Evolutionary conservation across 2,113 vertebrate species (phyloP).

Genomic region (Platysternon megacephalum): DNA sequence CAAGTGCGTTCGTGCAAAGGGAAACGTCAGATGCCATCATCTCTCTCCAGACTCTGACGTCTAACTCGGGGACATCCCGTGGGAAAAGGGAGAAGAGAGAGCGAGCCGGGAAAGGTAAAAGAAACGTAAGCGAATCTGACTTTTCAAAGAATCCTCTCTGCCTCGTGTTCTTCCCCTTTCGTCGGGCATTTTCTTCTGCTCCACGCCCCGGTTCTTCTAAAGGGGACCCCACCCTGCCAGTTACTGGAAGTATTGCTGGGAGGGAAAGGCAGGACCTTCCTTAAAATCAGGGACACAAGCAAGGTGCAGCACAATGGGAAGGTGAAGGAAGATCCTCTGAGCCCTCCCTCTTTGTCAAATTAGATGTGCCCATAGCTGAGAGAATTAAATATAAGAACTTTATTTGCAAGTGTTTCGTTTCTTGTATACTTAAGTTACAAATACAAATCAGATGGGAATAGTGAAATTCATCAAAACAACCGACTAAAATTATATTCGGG

Average conservation of each 20-base stretch:
- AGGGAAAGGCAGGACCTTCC: not conserved
- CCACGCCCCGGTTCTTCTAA: not conserved
- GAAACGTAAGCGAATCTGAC: not conserved
- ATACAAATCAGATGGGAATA: conserved; percentile 54
- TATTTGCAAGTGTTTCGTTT: not conserved
- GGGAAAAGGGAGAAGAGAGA: not conserved
- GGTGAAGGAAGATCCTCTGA: not conserved
- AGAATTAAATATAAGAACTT: not conserved
- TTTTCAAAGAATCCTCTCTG: not conserved
- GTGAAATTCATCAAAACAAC: conserved; percentile 63
- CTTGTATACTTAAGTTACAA: conserved; percentile 18
- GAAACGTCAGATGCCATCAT: not conserved
- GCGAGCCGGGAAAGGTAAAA: not conserved
- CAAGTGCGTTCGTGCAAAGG: not conserved
- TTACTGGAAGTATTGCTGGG: not conserved
- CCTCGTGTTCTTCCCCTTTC: not conserved
- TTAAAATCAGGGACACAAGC: not conserved
- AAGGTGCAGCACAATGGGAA: not conserved
- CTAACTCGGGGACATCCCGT: not conserved
- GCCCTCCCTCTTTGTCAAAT: not conserved
- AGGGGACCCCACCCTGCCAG: not conserved
- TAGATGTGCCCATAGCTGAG: not conserved
- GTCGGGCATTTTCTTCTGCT: not conserved
- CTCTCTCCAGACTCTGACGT: not conserved
- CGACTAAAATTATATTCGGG: conserved; percentile 64